Percentiles rank a stretch among this genome's conserved stretches.
These are phyloP conservation scores for Colossoma macropomum DNA, from an alignment of 2,113 vertebrate genomes.

Conservation along the genomic window DNA sequence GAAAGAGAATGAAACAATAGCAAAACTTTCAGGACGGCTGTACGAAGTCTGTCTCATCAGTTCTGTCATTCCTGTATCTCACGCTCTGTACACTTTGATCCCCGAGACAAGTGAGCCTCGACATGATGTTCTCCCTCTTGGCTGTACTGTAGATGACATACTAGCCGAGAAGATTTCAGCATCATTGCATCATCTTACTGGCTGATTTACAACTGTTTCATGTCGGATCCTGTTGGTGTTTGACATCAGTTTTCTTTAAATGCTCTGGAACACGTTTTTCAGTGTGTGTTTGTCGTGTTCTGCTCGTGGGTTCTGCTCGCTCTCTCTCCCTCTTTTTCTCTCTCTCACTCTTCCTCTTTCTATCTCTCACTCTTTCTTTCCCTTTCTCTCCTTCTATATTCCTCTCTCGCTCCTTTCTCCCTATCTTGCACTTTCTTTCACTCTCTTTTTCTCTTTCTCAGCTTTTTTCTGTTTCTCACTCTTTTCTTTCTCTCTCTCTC, in stretches of 20 bases:
- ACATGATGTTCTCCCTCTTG: neutral
- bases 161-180: constrained; percentile 15
- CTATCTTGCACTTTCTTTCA: too few species aligned
- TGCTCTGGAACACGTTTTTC: neutral
- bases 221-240: neutral
- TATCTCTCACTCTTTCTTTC: neutral
- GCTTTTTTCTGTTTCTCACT: neutral
- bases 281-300: neutral
- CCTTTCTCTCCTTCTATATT: neutral
- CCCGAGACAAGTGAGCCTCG: neutral
- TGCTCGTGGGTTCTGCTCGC: neutral
- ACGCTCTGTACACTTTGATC: neutral
- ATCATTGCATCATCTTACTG: constrained; percentile 27
- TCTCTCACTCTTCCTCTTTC: neutral
- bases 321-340: neutral
- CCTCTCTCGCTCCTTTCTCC: too few species aligned
- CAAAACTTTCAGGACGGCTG: neutral
- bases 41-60: neutral
- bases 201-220: neutral
- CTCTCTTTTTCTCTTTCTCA: neutral
- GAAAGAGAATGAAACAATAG: neutral
- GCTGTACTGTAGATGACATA: neutral
- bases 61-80: neutral
- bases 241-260: constrained; percentile 20
- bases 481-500: neutral